phyloP scores from a whole-genome alignment of 2,113 vertebrate genomes.

The Rhynchomys soricoides region DNA sequence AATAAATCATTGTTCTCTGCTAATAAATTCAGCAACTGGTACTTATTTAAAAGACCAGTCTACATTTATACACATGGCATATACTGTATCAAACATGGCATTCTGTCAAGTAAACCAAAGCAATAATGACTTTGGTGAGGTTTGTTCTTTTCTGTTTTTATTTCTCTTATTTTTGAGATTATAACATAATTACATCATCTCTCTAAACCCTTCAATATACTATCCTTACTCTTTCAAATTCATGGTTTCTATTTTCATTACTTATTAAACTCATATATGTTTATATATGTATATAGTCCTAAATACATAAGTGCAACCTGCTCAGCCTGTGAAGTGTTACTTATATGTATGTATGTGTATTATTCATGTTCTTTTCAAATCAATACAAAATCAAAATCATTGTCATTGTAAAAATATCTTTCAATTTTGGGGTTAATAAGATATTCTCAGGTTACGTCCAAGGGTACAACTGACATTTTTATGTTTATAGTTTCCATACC shows the following conservation, averaged over 20 bases:
- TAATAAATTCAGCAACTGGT: neutral
- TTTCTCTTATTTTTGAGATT: neutral
- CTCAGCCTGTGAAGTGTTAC: neutral
- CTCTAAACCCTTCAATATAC: neutral
- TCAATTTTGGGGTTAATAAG: neutral
- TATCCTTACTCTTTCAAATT: neutral
- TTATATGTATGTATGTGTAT: neutral
- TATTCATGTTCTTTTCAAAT: neutral
- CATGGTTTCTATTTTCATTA: neutral
- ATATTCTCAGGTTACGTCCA: conserved; percentile 15
- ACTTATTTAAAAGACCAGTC: neutral
- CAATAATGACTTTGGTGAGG: neutral
- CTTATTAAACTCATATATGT: neutral
- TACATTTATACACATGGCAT: neutral
- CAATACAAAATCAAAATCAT: conserved; percentile 4
- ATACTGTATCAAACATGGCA: neutral
- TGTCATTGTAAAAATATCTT: neutral
- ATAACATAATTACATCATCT: neutral
- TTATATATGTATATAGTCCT: neutral
- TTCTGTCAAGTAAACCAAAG: conserved; percentile 15
- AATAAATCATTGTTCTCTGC: neutral
- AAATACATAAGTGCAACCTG: neutral
- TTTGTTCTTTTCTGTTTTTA: neutral
- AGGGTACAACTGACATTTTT: neutral
- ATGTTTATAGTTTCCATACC: neutral